Base-by-base conservation (phyloP, 1,140 invertebrate species). In the Ctenoplectra terminalis region DNA sequence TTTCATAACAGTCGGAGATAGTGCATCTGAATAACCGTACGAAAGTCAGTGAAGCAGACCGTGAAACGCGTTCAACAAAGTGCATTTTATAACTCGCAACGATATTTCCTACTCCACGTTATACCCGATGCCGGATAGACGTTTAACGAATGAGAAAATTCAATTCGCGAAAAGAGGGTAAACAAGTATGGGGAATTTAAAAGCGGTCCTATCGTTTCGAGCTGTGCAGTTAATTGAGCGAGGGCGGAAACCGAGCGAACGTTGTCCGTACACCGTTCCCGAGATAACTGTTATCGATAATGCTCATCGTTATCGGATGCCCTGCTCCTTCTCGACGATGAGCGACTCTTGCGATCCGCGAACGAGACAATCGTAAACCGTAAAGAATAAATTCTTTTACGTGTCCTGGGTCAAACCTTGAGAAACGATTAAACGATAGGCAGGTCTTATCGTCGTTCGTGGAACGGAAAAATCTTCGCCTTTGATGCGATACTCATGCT, bases 281-380 rank as follows among this genome's bases (percentile, higher is more conserved):
- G 34, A 60, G 58, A 52, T 63, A 80, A 80, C 69, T 48, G 64
- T 79, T 66, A 79, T 79, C 69, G 69, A 80, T 72, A 58, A 79
- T 63, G 76, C 40, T 79, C 67, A 52, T 75, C 60, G 50, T 66
- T 75, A 72, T 54, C 67, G 60, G 54, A 52, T 26, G 37, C 40
- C 34, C 1, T 29, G 31, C 29, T n/a, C 46, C 56, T 37, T 52
- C 34, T 37, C 52, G 40, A 46, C 26, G 50, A 48, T 50, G 48
- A 82, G 50, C 54, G 50, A 43, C 26, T 46, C 50, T 48, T 56
- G 54, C 26, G 63, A 64, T 40, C 50, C 34, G 70, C n/a, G 37
- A 71, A 63, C 54, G n/a, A 50, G 61, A 52, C 58, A n/a, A n/a
- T 79, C 56, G 29, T 43, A 29, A 61, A 50, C 48, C 9, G 43